Percentiles rank a stretch among this genome's conserved stretches.
phyloP scores from a whole-genome alignment of 2,113 vertebrate species.

The Clupea harengus region DNA sequence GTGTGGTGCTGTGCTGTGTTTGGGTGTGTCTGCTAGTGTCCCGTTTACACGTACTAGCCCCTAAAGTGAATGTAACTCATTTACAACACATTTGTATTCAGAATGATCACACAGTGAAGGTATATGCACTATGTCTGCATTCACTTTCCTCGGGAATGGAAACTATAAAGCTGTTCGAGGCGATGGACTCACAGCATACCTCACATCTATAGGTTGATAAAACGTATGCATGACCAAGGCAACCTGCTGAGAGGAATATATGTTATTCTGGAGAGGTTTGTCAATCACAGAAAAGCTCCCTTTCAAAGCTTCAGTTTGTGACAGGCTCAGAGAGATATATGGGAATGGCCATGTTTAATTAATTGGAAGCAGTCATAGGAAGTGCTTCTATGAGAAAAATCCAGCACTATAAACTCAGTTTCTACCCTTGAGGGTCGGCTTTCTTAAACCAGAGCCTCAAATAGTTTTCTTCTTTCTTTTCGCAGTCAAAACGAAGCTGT shows the following conservation, averaged over 20 bases:
- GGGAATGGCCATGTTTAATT: neutral
- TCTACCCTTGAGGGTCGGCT: neutral
- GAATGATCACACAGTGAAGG: neutral
- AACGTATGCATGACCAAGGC: neutral
- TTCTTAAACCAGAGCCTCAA: neutral
- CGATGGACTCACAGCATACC: neutral
- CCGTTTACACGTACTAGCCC: neutral
- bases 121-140: neutral
- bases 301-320: neutral
- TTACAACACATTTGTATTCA: neutral
- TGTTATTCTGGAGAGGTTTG: neutral
- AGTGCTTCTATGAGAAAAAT: neutral
- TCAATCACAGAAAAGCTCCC: neutral
- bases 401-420: neutral
- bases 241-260: neutral
- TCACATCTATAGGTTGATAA: neutral
- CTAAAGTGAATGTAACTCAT: neutral
- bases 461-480: neutral
- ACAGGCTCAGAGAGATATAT: neutral
- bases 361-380: neutral
- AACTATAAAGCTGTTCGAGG: neutral
- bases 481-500: neutral
- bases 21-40: neutral
- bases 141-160: neutral
- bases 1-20: conserved; percentile 1